Evolutionary conservation across 2,113 vertebrate genomes (phyloP).

Genomic region (Dasyprocta punctata): DNA sequence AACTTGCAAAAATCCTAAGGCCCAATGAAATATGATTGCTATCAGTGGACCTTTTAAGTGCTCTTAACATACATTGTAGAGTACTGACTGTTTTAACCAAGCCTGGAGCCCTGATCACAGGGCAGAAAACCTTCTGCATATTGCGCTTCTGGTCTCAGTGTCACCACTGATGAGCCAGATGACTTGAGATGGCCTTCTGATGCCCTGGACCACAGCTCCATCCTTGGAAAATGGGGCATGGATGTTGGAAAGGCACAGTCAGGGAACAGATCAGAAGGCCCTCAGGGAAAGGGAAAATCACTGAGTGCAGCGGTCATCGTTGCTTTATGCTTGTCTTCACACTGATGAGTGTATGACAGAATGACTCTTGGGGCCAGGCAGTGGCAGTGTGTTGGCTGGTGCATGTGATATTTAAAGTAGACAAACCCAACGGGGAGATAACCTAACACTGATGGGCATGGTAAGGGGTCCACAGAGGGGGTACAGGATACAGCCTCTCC

Average conservation of each 20-base stretch:
- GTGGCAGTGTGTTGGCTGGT: rapidly evolving
- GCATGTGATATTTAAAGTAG: neutral
- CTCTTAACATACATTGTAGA: neutral
- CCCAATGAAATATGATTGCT: neutral
- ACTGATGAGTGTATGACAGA: rapidly evolving
- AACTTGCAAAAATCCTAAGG: neutral
- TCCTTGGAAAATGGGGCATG: neutral
- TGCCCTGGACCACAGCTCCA: neutral
- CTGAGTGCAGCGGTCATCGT: rapidly evolving
- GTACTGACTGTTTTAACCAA: neutral
- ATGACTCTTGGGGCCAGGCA: neutral
- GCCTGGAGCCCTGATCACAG: neutral
- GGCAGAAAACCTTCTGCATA: neutral
- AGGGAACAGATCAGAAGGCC: neutral
- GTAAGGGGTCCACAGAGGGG: rapidly evolving
- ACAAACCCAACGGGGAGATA: rapidly evolving
- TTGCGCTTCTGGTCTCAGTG: neutral
- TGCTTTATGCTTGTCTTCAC: neutral
- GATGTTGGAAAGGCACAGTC: neutral
- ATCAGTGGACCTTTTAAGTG: neutral
- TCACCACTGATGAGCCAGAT: neutral
- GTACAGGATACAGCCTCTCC: rapidly evolving
- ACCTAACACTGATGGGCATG: neutral
- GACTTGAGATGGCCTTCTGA: neutral
- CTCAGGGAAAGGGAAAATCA: neutral